A percentile compares a stretch with the other conserved stretches of the same genome.
Conservation (phyloP, 1,140 invertebrate genomes). For the Oedothorax gibbosus region DNA sequence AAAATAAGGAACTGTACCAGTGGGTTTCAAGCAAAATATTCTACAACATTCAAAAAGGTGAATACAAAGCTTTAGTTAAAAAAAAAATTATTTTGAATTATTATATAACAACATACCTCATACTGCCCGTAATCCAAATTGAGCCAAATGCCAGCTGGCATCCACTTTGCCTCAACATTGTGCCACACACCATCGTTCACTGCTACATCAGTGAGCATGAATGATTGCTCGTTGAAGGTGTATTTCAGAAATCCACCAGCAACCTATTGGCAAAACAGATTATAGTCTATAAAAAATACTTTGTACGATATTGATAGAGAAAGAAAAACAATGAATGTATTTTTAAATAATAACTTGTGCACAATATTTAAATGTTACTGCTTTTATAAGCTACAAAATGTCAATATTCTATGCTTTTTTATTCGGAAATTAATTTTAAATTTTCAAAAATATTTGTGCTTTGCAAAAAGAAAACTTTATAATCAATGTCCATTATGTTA, state of each 20-base stretch:
- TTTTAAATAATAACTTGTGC: no score
- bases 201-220: slow-evolving; percentile 64
- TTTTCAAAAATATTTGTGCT: no score
- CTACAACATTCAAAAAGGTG: neutral
- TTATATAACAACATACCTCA: slow-evolving; percentile 33
- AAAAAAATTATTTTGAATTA: neutral
- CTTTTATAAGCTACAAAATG: no score
- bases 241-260: slow-evolving; percentile 60
- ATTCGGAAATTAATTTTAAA: no score
- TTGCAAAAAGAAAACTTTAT: no score
- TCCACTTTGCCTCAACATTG: slow-evolving; percentile 89
- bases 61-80: neutral
- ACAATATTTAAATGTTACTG: no score
- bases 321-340: no score
- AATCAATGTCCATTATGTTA: no score
- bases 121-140: slow-evolving; percentile 81
- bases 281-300: neutral
- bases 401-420: no score
- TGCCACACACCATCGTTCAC: slow-evolving; percentile 82
- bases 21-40: neutral
- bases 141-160: slow-evolving; percentile 83
- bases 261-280: slow-evolving; percentile 36
- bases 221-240: slow-evolving; percentile 57
- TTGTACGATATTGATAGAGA: no score
- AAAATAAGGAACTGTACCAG: no score